phyloP scores from a whole-genome alignment of 2,797 vertebrate genomes.

The Gobionotothen gibberifrons region DNA sequence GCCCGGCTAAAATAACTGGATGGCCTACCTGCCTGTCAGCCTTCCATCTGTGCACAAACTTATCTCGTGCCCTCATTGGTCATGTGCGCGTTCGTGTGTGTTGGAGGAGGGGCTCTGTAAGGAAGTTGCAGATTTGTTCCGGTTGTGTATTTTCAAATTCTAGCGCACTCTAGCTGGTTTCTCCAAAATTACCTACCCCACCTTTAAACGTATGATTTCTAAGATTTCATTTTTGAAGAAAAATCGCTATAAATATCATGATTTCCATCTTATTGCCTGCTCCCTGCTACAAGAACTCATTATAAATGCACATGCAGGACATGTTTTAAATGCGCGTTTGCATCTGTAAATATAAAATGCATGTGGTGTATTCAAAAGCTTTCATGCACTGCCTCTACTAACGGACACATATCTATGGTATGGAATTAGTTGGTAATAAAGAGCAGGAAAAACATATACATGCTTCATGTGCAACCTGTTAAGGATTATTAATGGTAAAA shows the following conservation, averaged over 20 bases:
- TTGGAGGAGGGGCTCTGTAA: too few relatives aligned
- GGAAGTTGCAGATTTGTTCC: too few relatives aligned
- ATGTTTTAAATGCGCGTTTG: background rate
- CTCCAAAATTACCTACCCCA: too few relatives aligned
- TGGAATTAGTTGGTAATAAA: background rate
- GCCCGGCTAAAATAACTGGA: too few relatives aligned
- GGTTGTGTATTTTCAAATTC: too few relatives aligned
- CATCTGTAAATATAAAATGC: background rate
- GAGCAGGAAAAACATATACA: background rate
- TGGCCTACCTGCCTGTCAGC: too few relatives aligned
- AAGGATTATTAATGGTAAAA: slow-evolving; percentile 19
- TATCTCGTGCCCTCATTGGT: too few relatives aligned
- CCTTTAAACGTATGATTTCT: background rate
- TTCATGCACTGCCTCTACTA: background rate
- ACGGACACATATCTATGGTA: background rate
- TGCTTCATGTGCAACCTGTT: slow-evolving; percentile 10
- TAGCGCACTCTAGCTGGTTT: too few relatives aligned
- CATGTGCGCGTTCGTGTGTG: too few relatives aligned
- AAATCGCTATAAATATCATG: background rate
- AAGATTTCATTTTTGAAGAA: background rate
- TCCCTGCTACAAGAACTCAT: background rate
- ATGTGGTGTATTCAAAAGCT: background rate
- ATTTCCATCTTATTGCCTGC: background rate
- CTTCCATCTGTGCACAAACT: too few relatives aligned
- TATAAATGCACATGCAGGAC: background rate